A percentile compares a stretch with the other conserved stretches of the same genome.
phyloP scores from a whole-genome alignment of 2,797 vertebrate species.

The Hoplostethus atlanticus region DNA sequence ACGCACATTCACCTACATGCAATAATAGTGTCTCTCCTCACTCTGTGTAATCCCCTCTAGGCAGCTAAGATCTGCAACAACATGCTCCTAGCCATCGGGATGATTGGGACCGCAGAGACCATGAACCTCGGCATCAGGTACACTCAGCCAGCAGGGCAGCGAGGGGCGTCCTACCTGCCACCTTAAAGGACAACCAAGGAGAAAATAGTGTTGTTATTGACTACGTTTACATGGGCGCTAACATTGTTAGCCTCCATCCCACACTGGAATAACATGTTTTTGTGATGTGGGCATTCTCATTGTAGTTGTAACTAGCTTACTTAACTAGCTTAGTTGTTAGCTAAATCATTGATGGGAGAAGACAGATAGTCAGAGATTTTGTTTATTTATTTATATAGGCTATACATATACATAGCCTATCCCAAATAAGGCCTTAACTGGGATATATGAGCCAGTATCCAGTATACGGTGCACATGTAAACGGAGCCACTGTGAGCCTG shows the following conservation, averaged over 20 bases:
- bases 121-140: slow-evolving; percentile 99
- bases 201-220: slow-evolving; percentile 16
- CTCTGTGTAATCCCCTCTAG: slow-evolving; percentile 77
- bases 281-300: too few species aligned
- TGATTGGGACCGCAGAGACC: slow-evolving; percentile 98
- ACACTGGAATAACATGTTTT: too few species aligned
- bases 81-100: slow-evolving; percentile 97
- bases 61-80: slow-evolving; percentile 99
- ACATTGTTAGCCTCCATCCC: too few species aligned
- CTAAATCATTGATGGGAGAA: too few species aligned
- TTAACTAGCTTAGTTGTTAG: too few species aligned
- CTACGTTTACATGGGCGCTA: not conserved
- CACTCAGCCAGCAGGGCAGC: slow-evolving; percentile 25
- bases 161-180: slow-evolving; percentile 10
- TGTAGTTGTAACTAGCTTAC: too few species aligned
- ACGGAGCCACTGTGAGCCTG: too few species aligned
- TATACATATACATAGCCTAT: not conserved
- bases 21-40: slow-evolving; percentile 9
- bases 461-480: too few species aligned
- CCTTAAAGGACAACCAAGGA: not conserved
- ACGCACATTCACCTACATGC: not conserved
- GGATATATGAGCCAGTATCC: not conserved
- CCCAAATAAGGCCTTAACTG: not conserved
- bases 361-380: too few species aligned
- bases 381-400: too few species aligned